Evolutionary conservation across 2,113 vertebrate genomes (phyloP), one percentile per base, ranked within the genome.

Genomic region (Platysteira castanea): DNA sequence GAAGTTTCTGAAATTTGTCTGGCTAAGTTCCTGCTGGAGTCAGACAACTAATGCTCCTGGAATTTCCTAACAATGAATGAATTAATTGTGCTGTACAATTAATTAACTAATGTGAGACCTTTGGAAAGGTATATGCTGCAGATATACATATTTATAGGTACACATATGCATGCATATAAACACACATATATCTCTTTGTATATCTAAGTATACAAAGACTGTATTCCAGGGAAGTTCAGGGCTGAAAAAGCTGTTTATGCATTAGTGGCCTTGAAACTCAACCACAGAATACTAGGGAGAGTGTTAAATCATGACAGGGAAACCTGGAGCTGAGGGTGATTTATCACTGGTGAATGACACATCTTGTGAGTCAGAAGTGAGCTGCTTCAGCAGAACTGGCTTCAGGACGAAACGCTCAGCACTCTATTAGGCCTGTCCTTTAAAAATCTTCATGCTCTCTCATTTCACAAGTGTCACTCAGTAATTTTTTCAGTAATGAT

Each of bases 31-130:
- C 95, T 96, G 82, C 75, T 77, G 42, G 67, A 88, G 84, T 85
- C 7, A 39, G 61, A 69, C 46, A 57, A 50, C 39, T 79, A 89
- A 76, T 80, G 41, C 41, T 92, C 69, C 74, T 92, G 93, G 91
- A 93, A 93, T 95, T 95, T 89, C 71, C 2, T 12, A 95, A 90
- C 80, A 95, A 90, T 75, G 21, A 90, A 82, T 91, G 50, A 87
- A 89, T 93, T 59, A 87, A 84, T 94, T 89, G 77, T 96, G 35
- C 52, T 1, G 0, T 63, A 17, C 69, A 78, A 13, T 59, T 88
- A 73, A 90, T 74, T 80, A 90, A 92, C 39, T 70, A 46, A 86
- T 31, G 27, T 81, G 35, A 90, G 76, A 78, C 28, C 33, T 95
- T 84, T 90, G 83, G 67, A 92, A 89, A 89, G 42, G 80, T 78